Evolutionary conservation across 2,113 vertebrate genomes (phyloP), one percentile per base, ranked within the genome.

Genomic region (Turdus rufiventris): DNA sequence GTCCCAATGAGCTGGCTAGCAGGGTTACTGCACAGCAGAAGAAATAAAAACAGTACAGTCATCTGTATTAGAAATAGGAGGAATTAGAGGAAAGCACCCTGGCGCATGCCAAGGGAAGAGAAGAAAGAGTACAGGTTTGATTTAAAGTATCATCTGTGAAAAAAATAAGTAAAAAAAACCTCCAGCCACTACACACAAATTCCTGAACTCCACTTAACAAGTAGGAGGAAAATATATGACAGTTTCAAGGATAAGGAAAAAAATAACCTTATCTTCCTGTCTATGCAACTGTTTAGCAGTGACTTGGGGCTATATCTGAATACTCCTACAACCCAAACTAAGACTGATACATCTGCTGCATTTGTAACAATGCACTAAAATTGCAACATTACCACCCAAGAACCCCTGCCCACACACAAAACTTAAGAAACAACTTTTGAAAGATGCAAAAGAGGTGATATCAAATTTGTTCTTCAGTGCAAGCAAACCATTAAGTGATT

Each of bases 261-360:
- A 43, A 67, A 12, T n/a, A 45, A 2, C 14, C 5, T 43, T 25
- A n/a, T n/a, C 16, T 67, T 89, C 8, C 1, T 29, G 31, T 50
- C 6, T 9, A 72, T 24, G 21, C 56, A 42, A 50, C 53, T 45
- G 10, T 45, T 88, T 12, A 82, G 43, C 54, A 84, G 50, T 60
- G 68, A 68, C 24, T 68, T 54, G 26, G 28, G 74, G 50, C 54
- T 68, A 8, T 65, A 68, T 65, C 18, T 60, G 45, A 73, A 76
- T 68, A 43, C 14, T 80, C 45, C 81, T 47, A 45, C 45, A n/a
- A 48, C 18, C 40, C 14, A n/a, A 91, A 63, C 43, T 14, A 54
- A 34, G 58, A 80, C 33, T 13, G 68, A 60, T 53, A 47, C 16
- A 42, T 75, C 38, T 0, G 0, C 53, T 72, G 34, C 9, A 9